A percentile compares a stretch with the other conserved stretches of the same genome.
phyloP scores from a whole-genome alignment of 2,888 invertebrate species.

The Synergus japonicus region DNA sequence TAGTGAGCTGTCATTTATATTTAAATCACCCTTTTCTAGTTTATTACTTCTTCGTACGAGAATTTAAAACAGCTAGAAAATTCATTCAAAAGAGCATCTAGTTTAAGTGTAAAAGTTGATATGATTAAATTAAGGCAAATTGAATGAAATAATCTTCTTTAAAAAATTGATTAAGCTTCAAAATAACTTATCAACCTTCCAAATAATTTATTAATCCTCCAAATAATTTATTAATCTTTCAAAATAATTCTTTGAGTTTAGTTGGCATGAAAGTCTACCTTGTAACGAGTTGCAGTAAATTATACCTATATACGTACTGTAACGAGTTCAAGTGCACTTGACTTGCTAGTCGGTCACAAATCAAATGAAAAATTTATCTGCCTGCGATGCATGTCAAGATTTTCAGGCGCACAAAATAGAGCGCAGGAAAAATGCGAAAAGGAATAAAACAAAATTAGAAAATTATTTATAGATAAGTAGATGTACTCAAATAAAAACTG shows the following conservation, averaged over 20 bases:
- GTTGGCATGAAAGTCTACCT: not conserved
- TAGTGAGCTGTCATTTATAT: conserved; percentile 49
- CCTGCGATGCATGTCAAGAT: not conserved
- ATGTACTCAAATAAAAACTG: too few relatives aligned
- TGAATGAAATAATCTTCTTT: not conserved
- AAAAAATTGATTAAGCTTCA: not conserved
- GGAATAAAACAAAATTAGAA: not conserved
- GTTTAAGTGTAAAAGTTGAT: too few relatives aligned
- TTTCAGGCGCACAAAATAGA: not conserved
- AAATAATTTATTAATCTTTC: not conserved
- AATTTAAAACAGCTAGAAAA: too few relatives aligned
- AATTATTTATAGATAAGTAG: too few relatives aligned
- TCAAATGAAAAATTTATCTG: not conserved
- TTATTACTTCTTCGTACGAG: not conserved
- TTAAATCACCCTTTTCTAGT: conserved; percentile 1
- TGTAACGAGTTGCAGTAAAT: not conserved
- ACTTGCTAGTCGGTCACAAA: not conserved
- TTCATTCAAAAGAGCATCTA: too few relatives aligned
- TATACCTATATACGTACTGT: not conserved
- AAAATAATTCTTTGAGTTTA: not conserved
- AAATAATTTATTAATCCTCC: not conserved
- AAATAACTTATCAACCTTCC: too few relatives aligned
- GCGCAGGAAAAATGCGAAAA: not conserved
- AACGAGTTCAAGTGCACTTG: not conserved
- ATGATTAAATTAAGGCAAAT: not conserved